Base-by-base conservation (phyloP, 2,888 invertebrate species). In the Choreutis nemorana region DNA sequence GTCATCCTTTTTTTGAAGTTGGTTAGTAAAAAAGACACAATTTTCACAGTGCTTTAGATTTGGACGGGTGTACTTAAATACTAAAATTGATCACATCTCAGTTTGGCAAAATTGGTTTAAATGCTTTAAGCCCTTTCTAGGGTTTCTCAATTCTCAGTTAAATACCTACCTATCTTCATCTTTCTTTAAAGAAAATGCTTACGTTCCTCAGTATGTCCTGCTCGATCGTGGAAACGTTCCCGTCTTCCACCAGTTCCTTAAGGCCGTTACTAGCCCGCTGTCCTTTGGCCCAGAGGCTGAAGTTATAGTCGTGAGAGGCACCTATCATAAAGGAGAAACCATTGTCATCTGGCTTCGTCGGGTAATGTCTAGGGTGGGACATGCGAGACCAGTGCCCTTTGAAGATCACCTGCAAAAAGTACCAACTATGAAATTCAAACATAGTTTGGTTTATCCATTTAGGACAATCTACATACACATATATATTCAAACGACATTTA, bases 291-390 rank as follows among this genome's bases (percentile, higher is more conserved):
- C 77, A 78, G 3, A 78, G 30, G 0, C 42, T 48, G 32, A 49
- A 67, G 18, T 55, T 37, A 33, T 37, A 53, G 2, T 50, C 52
- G 35, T 78, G 78, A 0, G 75, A 73, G 0, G 73, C 70, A 0
- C 78, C 78, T 0, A 78, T 50, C 65, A 78, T 62, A 39, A 68
- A 59, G 16, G 68, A 71, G 44, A 65, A 78, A 0, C 65, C 65
- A 15, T 71, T 75, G 10, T 67, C 65, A 20, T 73, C 72, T 1
- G 70, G 71, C 30, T 68, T 68, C 28, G 39, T 62, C 0, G 78
- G 78, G 33, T 71, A 78, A 34, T 62, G 50, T 1, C 52, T 58
- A 0, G 73, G 72, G 29, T 78, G 78, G 1, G 60, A 55, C 16
- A 68, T 46, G 1, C 75, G 45, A 0, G 78, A 78, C 78, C 78